A percentile compares a stretch with the other conserved stretches of the same genome.
These are phyloP conservation scores for Margaritifera margaritifera DNA, from an alignment of 2,888 invertebrate species.

Conservation along the genomic window DNA sequence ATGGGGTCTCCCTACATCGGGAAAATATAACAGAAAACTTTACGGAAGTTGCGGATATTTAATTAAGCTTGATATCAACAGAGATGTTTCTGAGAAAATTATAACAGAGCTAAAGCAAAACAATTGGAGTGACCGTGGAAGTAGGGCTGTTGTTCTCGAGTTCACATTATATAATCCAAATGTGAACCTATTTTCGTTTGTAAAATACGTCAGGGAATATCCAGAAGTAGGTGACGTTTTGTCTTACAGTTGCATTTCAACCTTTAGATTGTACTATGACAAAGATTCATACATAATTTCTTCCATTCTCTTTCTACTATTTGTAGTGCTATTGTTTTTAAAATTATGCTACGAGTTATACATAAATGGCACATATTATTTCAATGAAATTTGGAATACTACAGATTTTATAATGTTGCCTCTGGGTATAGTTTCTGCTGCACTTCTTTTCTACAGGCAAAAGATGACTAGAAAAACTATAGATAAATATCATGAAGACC, in stretches of 20 bases:
- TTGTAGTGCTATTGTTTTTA: background rate
- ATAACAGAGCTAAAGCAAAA: too few relatives aligned
- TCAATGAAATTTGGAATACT: slow-evolving; percentile 2
- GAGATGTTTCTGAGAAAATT: too few relatives aligned
- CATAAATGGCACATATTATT: background rate
- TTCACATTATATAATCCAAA: too few relatives aligned
- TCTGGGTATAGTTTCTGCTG: slow-evolving; percentile 1
- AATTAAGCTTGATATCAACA: too few relatives aligned
- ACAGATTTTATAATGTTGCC: background rate
- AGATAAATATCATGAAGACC: slow-evolving; percentile 1
- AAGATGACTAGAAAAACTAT: background rate
- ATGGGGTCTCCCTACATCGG: too few relatives aligned
- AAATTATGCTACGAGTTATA: background rate
- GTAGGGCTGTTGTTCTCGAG: too few relatives aligned
- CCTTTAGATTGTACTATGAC: slow-evolving; percentile 16
- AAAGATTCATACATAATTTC: slow-evolving; percentile 10
- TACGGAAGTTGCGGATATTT: too few relatives aligned
- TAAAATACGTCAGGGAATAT: slow-evolving; percentile 12
- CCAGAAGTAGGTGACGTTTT: slow-evolving; percentile 9
- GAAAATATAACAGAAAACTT: too few relatives aligned
- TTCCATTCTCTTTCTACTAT: slow-evolving; percentile 4
- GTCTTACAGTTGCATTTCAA: slow-evolving; percentile 2
- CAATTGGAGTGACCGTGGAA: too few relatives aligned
- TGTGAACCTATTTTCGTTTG: background rate
- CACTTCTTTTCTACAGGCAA: background rate